Evolutionary conservation across 2,113 vertebrate species (phyloP).

Genomic region (Acanthisitta chloris): DNA sequence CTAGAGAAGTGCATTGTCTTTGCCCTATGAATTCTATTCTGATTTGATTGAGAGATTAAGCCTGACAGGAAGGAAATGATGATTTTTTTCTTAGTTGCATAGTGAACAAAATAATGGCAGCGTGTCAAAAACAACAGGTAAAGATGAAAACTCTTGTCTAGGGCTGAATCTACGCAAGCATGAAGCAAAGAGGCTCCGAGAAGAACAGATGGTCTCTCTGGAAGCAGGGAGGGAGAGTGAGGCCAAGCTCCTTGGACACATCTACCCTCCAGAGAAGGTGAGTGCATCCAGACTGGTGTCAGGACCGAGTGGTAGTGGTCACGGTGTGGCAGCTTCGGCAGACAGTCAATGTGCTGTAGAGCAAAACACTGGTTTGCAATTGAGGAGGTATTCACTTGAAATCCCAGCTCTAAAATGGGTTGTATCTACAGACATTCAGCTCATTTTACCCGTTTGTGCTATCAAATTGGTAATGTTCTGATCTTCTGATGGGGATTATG

Average conservation of each 20-base stretch:
- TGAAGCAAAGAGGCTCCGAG: neutral
- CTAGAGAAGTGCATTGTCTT: neutral
- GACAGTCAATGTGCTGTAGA: neutral
- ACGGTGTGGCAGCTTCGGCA: neutral
- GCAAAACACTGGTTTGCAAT: neutral
- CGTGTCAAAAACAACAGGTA: neutral
- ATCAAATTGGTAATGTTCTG: neutral
- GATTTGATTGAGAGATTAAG: neutral
- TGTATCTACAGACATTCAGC: neutral
- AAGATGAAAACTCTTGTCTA: neutral
- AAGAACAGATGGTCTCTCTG: constrained; percentile 3
- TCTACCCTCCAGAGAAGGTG: neutral
- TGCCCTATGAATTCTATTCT: neutral
- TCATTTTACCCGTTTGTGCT: neutral
- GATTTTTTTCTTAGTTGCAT: neutral
- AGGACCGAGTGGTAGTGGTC: rapidly evolving
- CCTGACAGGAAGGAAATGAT: neutral
- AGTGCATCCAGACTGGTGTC: neutral
- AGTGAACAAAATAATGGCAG: neutral
- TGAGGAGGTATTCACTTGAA: neutral
- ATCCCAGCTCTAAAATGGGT: neutral
- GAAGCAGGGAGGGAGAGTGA: neutral
- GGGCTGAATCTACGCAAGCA: neutral
- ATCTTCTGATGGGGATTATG: neutral
- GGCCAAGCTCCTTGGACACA: neutral